A percentile compares a stretch with the other conserved stretches of the same genome.
phyloP scores from a whole-genome alignment of 2,888 invertebrate species.

The Leucozona laternaria region DNA sequence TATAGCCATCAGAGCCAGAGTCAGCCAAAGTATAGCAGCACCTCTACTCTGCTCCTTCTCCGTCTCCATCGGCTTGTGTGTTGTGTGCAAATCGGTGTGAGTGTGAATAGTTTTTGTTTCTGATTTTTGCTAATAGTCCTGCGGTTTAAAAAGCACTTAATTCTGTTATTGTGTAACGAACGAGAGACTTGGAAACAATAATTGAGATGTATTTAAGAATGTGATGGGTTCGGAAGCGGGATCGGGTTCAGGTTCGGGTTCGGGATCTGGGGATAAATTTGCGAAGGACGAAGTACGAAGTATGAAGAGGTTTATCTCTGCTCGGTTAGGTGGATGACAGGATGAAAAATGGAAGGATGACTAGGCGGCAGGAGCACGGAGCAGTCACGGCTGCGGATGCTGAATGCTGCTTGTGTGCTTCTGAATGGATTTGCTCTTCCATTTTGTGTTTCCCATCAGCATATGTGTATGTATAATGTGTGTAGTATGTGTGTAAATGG shows the following conservation, averaged over 20 bases:
- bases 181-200: constrained; percentile 77
- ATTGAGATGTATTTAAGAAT: constrained; percentile 76
- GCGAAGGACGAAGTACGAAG: background rate
- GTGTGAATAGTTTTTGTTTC: constrained; percentile 76
- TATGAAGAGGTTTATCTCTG: background rate
- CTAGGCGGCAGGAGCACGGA: constrained; percentile 38
- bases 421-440: constrained; percentile 56
- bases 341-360: constrained; percentile 48
- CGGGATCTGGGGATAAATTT: constrained; percentile 4
- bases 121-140: constrained; percentile 76
- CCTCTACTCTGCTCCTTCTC: background rate
- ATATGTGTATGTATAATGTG: background rate
- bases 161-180: constrained; percentile 79
- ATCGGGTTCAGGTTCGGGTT: background rate
- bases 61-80: background rate
- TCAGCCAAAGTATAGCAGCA: background rate
- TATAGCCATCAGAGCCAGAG: background rate
- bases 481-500: background rate
- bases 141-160: constrained; percentile 79
- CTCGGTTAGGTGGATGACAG: constrained; percentile 27
- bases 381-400: constrained; percentile 61
- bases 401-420: constrained; percentile 66
- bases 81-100: constrained; percentile 41
- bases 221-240: constrained; percentile 24
- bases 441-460: constrained; percentile 11